Base-by-base conservation (phyloP, 2,888 invertebrate genomes). In the Adela reaumurella region DNA sequence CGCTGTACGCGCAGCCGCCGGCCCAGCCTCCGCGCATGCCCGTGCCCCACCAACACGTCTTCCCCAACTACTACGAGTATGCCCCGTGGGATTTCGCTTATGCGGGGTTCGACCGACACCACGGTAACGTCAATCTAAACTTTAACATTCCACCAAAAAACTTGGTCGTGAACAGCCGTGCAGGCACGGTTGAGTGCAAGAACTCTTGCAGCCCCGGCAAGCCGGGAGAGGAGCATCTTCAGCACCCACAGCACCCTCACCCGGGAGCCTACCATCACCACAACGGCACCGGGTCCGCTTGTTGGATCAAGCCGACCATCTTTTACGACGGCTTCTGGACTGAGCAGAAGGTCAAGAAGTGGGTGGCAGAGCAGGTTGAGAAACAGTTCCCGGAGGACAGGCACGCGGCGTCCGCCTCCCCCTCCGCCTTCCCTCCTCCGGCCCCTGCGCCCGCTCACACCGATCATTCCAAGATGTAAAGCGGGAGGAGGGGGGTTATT, bases 301-400 rank as follows among this genome's bases (percentile, higher is more conserved):
- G 74, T 55, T 80, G 80, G 80, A 70, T 79, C 47, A 79, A 79
- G 49, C 80, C 80, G 3, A 74, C 74, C 2, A 77, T 80, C 43
- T 80, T 79, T 59, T 79, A 80, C 51, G 79, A 79, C 45, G 80
- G 80, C 1, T 80, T 80, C 59, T 80, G 79, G 79, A 79, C 79
- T 1, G 80, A 80, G 63, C 79, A 78, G 63, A 78, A 80, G 56
- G 79, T 80, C 16, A 79, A 74, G 59, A 76, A 72, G 58, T 80
- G 80, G 80, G 78, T 77, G 2, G 74, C 80, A 3, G 79, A 79
- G 55, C 80, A 78, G 56, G 74, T 74, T 17, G 77, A 78, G 57
- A 77, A 77, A 57, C 74, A 71, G 60, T 73, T 72, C 55, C 74
- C 77, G 1, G 74, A 73, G 44, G 74, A 74, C 18, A 51, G 58